Evolutionary conservation across 2,797 vertebrate genomes (phyloP).

Genomic region (Nothura maculosa): DNA sequence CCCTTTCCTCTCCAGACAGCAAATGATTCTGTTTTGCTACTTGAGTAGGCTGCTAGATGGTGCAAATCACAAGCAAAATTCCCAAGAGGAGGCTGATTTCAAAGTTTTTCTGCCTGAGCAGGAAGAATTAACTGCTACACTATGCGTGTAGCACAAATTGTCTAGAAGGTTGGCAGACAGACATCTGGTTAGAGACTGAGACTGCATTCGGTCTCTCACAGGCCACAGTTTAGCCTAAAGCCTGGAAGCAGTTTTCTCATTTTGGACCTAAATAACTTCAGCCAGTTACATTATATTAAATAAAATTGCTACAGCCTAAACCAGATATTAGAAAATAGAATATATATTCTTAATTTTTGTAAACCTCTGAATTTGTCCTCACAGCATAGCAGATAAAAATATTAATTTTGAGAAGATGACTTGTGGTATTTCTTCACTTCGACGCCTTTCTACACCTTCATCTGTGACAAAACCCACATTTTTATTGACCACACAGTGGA

Average conservation of each 20-base stretch:
- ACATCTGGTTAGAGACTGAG: neutral
- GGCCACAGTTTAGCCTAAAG: neutral
- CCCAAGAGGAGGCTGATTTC: neutral
- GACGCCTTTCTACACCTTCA: slow-evolving; percentile 89
- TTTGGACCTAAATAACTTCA: neutral
- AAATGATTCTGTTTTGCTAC: neutral
- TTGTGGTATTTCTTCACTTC: slow-evolving; percentile 65
- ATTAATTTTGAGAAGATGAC: slow-evolving; percentile 89
- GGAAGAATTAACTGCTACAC: neutral
- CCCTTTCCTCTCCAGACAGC: neutral
- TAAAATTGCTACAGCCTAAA: neutral
- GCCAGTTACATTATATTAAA: neutral
- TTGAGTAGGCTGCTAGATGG: neutral
- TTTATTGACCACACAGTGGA: slow-evolving; percentile 90
- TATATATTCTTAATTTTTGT: neutral
- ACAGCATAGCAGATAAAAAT: neutral
- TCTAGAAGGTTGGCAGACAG: neutral
- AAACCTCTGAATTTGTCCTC: slow-evolving; percentile 6
- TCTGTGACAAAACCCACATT: slow-evolving; percentile 80
- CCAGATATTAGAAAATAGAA: neutral
- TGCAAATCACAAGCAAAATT: neutral
- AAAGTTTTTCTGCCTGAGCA: neutral
- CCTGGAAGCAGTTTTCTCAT: neutral
- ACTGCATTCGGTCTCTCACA: neutral
- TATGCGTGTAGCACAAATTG: neutral